Conservation (phyloP, 2,888 invertebrate genomes). For the Nephrotoma flavescens region DNA sequence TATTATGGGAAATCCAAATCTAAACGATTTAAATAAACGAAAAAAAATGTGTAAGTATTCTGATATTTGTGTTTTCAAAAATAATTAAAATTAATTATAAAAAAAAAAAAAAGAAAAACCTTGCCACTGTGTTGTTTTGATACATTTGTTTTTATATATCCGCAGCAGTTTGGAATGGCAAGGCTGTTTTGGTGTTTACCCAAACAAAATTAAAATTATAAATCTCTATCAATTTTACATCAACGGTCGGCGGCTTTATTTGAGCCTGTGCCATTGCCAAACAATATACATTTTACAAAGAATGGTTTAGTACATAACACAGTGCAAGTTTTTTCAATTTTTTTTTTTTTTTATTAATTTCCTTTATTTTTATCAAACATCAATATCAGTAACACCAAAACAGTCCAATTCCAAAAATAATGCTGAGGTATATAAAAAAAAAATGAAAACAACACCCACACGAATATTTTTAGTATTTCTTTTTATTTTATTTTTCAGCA, state of each 20-base stretch:
- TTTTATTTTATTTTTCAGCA: constrained; percentile 11
- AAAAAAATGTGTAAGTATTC: background rate
- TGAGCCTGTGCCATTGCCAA: constrained; percentile 20
- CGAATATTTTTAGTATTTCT: constrained; percentile 10
- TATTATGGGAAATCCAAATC: constrained; percentile 64
- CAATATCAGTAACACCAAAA: constrained; percentile 26
- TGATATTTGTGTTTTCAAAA: constrained; percentile 9
- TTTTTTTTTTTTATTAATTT: constrained; percentile 3
- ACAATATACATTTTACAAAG: constrained; percentile 11
- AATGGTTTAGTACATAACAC: constrained; percentile 5
- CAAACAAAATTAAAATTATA: constrained; percentile 12
- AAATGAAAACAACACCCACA: constrained; percentile 14
- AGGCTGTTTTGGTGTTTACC: constrained; percentile 48
- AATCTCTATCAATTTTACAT: constrained; percentile 7
- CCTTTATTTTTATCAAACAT: constrained; percentile 6
- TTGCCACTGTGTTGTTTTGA: constrained; percentile 18
- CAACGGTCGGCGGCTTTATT: constrained; percentile 10
- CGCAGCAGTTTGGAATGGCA: constrained; percentile 50
- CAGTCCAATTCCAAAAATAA: constrained; percentile 16
- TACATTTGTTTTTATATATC: constrained; percentile 13
- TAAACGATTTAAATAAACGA: constrained; percentile 27
- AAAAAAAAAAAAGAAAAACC: constrained; percentile 8
- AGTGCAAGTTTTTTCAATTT: constrained; percentile 13
- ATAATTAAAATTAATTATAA: background rate
- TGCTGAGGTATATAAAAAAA: constrained; percentile 12